phyloP scores from a whole-genome alignment of 2,797 vertebrate species.

The Selene dorsalis region DNA sequence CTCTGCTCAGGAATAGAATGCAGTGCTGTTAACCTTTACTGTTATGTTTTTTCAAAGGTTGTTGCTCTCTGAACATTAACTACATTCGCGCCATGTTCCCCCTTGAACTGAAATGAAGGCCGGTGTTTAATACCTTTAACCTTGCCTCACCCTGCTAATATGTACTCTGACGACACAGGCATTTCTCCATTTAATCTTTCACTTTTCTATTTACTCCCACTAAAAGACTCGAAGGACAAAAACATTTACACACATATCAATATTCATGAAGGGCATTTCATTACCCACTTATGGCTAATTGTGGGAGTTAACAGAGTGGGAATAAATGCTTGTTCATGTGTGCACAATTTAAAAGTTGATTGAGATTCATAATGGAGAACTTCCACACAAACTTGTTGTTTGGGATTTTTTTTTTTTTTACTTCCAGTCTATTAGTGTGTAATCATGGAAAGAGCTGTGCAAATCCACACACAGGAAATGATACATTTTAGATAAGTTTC shows the following conservation, averaged over 20 bases:
- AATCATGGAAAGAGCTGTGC: slow-evolving; percentile 4
- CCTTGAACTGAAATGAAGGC: slow-evolving; percentile 23
- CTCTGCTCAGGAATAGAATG: slow-evolving; percentile 4
- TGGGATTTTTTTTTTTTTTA: not conserved
- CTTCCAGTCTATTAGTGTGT: not conserved
- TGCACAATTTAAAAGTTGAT: slow-evolving; percentile 54
- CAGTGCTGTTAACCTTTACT: slow-evolving; percentile 33
- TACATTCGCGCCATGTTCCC: slow-evolving; percentile 22
- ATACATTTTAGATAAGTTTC: not conserved
- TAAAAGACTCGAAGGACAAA: slow-evolving; percentile 35
- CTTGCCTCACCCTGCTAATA: not conserved
- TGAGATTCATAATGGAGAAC: slow-evolving; percentile 38
- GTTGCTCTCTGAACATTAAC: slow-evolving; percentile 39
- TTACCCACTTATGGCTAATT: slow-evolving; percentile 57
- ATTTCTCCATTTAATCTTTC: slow-evolving; percentile 3
- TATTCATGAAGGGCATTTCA: slow-evolving; percentile 57
- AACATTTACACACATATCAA: slow-evolving; percentile 39
- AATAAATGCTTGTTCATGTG: slow-evolving; percentile 63
- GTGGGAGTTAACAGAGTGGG: slow-evolving; percentile 54
- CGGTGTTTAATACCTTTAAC: slow-evolving; percentile 35
- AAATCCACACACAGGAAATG: slow-evolving; percentile 9
- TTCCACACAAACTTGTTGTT: slow-evolving; percentile 24
- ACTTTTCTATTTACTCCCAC: slow-evolving; percentile 14
- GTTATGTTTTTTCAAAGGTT: slow-evolving; percentile 36
- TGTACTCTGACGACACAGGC: not conserved